Base-by-base conservation (phyloP, 2,797 vertebrate species). In the Anas bahamensis region DNA sequence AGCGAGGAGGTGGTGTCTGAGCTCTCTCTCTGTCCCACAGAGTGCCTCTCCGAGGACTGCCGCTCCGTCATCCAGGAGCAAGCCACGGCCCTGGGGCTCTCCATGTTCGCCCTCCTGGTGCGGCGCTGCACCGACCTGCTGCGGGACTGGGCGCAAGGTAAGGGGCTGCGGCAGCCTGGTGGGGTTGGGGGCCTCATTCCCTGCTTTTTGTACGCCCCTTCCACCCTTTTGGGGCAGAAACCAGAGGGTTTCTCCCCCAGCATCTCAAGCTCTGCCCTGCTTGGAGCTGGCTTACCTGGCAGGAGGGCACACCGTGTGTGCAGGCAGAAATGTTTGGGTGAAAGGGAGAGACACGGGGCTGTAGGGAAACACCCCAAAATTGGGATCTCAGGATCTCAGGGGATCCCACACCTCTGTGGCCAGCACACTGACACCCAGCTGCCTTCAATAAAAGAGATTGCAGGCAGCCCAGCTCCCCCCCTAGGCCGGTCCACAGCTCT, bases 41-140 rank as follows among this genome's bases (percentile, higher is more conserved):
- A 97, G 86, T 97, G 97, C 52, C 89, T 98, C 92, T 96, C 98
- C 0, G 99, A 99, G 31, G 97, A 98, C 79, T 98, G 98, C 33
- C 98, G 99, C 39, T 99, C 99, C 0, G 97, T 98, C 76, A 98
- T 99, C 91, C 99, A 99, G 95, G 99, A 99, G 66, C 99, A 99
- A 96, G 98, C 98, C 93, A 99, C 98, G 0, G 98, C 98, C 57
- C 96, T 99, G 79, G 99, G 99, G 33, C 98, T 99, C 69, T 97
- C 98, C 90, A 99, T 99, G 98, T 99, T 99, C 92, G 98, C 98
- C 1, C 97, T 99, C 13, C 96, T 99, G 93, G 99, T 99, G 77
- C 98, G 97, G 92, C 99, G 99, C 87, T 99, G 99, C 97, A 98
- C 98, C 37, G 97, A 60, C 88, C 98, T 99, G 87, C 98, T 99